These are phyloP conservation scores for Diadophis punctatus DNA, from an alignment of 2,113 vertebrate genomes.

Conservation along the genomic window DNA sequence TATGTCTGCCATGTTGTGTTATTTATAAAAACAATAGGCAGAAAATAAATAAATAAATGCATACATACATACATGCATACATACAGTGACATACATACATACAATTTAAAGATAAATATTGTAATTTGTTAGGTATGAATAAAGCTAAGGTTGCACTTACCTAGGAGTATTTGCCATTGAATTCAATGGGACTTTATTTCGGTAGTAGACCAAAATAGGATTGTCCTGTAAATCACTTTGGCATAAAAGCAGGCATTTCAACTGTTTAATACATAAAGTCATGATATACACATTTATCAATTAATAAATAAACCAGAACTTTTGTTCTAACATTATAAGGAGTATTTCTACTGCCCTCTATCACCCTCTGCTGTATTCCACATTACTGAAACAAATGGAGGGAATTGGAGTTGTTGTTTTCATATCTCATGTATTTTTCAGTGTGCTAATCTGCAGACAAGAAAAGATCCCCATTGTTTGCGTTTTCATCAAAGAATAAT, in stretches of 20 bases:
- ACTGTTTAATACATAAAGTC: not conserved
- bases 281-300: not conserved
- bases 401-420: not conserved
- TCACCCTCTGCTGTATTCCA: not conserved
- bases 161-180: not conserved
- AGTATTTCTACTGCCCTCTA: not conserved
- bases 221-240: not conserved
- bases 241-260: not conserved
- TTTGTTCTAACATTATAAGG: not conserved
- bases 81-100: too few relatives aligned
- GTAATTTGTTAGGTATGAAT: not conserved
- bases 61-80: too few relatives aligned
- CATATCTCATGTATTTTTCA: not conserved
- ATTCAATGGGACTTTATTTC: not conserved
- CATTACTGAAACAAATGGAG: not conserved
- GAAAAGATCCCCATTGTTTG: not conserved
- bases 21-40: not conserved
- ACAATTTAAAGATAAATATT: not conserved
- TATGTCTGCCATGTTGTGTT: not conserved
- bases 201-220: not conserved
- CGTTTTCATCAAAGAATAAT: not conserved
- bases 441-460: not conserved
- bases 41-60: not conserved
- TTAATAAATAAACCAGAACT: not conserved
- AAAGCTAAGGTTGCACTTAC: not conserved